These are phyloP conservation scores for Itoplectis maculator DNA, from an alignment of 2,888 invertebrate species.

Conservation along the genomic window DNA sequence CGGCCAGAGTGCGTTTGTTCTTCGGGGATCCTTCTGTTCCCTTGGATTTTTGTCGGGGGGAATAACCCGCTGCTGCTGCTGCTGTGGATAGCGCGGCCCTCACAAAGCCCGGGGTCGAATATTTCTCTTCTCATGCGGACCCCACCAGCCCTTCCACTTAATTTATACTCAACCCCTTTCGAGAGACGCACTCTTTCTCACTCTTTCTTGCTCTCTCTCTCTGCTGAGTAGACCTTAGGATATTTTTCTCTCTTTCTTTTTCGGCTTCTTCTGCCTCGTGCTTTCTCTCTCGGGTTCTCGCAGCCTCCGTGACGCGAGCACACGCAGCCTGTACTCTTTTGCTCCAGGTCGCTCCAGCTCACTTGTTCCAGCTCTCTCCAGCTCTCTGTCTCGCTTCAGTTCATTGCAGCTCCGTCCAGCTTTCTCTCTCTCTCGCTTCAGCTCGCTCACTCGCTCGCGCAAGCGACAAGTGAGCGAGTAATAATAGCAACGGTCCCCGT, in stretches of 20 bases:
- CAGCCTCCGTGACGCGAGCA: too few relatives aligned
- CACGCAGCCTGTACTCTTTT: too few relatives aligned
- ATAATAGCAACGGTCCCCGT: conserved; percentile 60
- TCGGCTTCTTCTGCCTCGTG: too few relatives aligned
- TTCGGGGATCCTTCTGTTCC: conserved; percentile 53
- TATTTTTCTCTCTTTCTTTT: conserved; percentile 45
- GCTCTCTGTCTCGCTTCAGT: too few relatives aligned
- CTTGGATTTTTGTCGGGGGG: conserved; percentile 68
- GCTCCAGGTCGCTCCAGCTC: too few relatives aligned
- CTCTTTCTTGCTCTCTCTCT: too few relatives aligned
- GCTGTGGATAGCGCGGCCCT: conserved; percentile 52
- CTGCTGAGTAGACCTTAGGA: too few relatives aligned
- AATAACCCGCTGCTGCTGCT: conserved; percentile 71
- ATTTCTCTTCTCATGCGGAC: conserved; percentile 73
- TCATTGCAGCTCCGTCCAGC: too few relatives aligned
- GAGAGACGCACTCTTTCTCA: conserved; percentile 49
- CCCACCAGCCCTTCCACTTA: conserved; percentile 79
- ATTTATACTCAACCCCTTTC: conserved; percentile 78
- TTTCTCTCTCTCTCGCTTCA: conserved; percentile 42
- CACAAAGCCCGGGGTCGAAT: conserved; percentile 77
- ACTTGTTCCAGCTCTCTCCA: too few relatives aligned
- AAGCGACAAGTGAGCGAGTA: conserved; percentile 58
- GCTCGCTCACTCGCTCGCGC: conserved; percentile 9
- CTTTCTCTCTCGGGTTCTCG: too few relatives aligned
- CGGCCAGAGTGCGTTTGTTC: conserved; percentile 38